phyloP scores from a whole-genome alignment of 2,888 invertebrate species.

The Rhogogaster chlorosoma region DNA sequence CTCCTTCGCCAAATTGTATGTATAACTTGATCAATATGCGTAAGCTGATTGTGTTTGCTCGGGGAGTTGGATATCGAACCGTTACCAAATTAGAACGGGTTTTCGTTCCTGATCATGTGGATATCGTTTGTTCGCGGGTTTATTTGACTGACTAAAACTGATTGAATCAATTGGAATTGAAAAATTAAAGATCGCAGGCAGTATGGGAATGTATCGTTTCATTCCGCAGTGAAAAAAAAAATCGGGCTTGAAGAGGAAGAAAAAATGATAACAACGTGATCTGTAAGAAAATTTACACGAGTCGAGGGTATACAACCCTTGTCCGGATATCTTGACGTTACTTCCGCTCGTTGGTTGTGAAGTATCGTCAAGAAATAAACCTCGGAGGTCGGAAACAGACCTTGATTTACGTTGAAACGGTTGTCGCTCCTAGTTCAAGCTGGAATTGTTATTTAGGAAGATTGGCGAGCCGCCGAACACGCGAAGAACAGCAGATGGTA shows the following conservation, averaged over 20 bases:
- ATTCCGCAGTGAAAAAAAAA: background rate
- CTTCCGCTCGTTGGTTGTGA: constrained; percentile 9
- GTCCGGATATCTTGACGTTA: constrained; percentile 21
- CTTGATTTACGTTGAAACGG: constrained; percentile 12
- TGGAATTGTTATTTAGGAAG: constrained; percentile 10
- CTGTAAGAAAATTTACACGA: constrained; percentile 7
- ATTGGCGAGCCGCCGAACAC: background rate
- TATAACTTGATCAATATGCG: background rate
- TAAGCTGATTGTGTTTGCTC: background rate
- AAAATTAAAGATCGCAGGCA: background rate
- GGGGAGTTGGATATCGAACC: background rate
- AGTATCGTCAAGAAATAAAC: constrained; percentile 31
- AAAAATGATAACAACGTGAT: background rate
- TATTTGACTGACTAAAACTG: background rate
- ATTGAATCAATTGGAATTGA: background rate
- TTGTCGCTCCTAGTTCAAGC: background rate
- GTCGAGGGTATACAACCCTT: background rate
- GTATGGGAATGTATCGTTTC: background rate
- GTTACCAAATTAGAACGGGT: background rate
- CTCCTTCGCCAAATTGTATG: background rate
- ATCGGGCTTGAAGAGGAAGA: background rate
- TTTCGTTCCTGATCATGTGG: background rate
- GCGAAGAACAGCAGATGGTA: background rate
- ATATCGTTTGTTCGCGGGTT: background rate
- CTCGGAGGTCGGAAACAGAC: background rate